Base-by-base conservation (phyloP, 2,113 vertebrate genomes). In the Electrona antarctica region DNA sequence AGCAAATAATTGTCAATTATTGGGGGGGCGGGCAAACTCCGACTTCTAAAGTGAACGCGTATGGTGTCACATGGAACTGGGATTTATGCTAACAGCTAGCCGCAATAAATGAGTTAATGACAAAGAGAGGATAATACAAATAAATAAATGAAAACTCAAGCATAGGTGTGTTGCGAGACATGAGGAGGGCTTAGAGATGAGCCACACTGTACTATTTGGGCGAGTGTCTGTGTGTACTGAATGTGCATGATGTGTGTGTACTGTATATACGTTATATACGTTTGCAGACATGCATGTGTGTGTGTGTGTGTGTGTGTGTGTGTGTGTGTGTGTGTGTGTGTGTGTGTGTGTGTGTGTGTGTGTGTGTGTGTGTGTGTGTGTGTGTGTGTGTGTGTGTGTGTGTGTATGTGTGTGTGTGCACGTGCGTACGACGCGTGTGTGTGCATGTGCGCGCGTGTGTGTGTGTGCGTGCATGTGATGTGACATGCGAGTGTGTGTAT, bases 261-360 rank as follows among this genome's bases (percentile, higher is more conserved):
- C n/a, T 69, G 64, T 9, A 33, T 2, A n/a, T 33, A 29, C 9
- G 21, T 21, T 21, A 21, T 21, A 5, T 7, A 33, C 21, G 55
- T 61, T 28, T 6, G 47, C 33, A 41, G 33, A 41, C 72, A 58
- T 73, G 7, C 69, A 21, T 64, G 73, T 73, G 13, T 49, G 63
- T 64, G 59, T 12, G 15, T 33, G 33, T 21, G 55, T 56, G n/a
- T 56, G 6, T 15, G n/a, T 8, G 15, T 62, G 14, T 57, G 65
- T 47, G 0, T 62, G 64, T 0, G 68, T 74, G 67, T 67, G 55
- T 8, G n/a, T 54, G 51, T 11, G 9, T 63, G 45, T 47, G 61
- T 48, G 7, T 54, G 59, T 15, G 41, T 3, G 21, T 14, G 57
- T 6, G 48, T 7, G 49, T n/a, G 58, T 14, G 33, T 7, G 49